These are phyloP conservation scores for Gambusia holbrooki DNA, from an alignment of 2,113 vertebrate genomes.

Conservation along the genomic window DNA sequence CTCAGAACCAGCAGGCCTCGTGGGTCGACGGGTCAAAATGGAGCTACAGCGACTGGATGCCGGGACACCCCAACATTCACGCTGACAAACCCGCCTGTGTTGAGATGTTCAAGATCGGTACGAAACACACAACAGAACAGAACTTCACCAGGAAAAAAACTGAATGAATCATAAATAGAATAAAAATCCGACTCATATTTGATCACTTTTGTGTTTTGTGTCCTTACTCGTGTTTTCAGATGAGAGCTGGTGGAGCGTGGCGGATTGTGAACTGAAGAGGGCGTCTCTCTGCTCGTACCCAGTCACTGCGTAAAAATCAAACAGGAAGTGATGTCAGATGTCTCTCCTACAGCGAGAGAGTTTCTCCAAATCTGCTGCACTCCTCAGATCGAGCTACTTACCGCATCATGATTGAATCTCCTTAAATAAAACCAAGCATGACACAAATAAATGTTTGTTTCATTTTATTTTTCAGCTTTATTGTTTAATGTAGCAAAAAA, in stretches of 20 bases:
- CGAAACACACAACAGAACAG: background rate
- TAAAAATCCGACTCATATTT: too few species aligned
- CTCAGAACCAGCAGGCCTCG: slow-evolving; percentile 67
- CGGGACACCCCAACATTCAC: slow-evolving; percentile 64
- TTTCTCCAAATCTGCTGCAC: background rate
- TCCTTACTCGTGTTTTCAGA: slow-evolving; percentile 50
- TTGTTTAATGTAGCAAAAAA: too few species aligned
- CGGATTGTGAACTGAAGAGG: slow-evolving; percentile 67
- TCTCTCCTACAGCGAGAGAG: background rate
- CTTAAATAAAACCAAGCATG: slow-evolving; percentile 46
- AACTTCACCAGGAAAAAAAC: too few species aligned
- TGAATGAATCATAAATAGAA: too few species aligned
- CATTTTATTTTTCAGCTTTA: too few species aligned
- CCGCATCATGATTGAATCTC: background rate
- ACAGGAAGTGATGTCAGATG: background rate
- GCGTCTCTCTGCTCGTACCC: slow-evolving; percentile 73
- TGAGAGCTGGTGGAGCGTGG: slow-evolving; percentile 70
- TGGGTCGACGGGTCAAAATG: slow-evolving; percentile 75
- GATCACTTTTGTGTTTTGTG: background rate
- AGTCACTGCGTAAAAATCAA: slow-evolving; percentile 24
- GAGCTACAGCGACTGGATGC: slow-evolving; percentile 78
- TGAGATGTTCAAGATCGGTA: slow-evolving; percentile 74
- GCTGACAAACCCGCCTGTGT: slow-evolving; percentile 65
- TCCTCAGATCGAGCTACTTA: background rate
- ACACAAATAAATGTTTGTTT: background rate